These are phyloP conservation scores for Grapholita molesta DNA, from an alignment of 1,140 invertebrate genomes.

Conservation along the genomic window DNA sequence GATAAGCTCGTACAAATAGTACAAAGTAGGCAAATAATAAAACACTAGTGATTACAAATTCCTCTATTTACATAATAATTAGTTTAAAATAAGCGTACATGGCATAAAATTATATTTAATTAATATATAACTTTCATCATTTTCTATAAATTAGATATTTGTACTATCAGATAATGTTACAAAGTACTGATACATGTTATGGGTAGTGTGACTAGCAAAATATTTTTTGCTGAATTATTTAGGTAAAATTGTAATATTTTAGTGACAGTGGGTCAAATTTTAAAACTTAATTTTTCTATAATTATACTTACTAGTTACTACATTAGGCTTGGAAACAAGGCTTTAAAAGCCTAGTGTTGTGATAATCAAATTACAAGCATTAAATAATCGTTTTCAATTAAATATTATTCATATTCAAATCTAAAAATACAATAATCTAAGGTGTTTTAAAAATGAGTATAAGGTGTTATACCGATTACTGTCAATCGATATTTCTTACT, in stretches of 20 bases:
- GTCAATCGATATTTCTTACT: slow-evolving; percentile 53
- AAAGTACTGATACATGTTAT: slow-evolving; percentile 71
- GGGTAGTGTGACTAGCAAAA: slow-evolving; percentile 74
- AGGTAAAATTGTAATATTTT: slow-evolving; percentile 58
- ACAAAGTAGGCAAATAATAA: slow-evolving; percentile 32
- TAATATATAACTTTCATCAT: slow-evolving; percentile 70
- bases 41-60: slow-evolving; percentile 68
- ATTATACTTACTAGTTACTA: slow-evolving; percentile 57
- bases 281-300: slow-evolving; percentile 45
- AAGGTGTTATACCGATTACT: slow-evolving; percentile 51
- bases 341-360: slow-evolving; percentile 43
- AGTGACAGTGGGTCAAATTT: slow-evolving; percentile 70
- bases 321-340: slow-evolving; percentile 57
- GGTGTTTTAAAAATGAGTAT: slow-evolving; percentile 64
- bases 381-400: slow-evolving; percentile 27
- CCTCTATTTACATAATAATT: slow-evolving; percentile 76
- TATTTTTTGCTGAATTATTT: slow-evolving; percentile 70
- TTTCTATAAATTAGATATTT: slow-evolving; percentile 76
- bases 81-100: slow-evolving; percentile 78
- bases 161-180: slow-evolving; percentile 77
- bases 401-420: slow-evolving; percentile 29
- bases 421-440: slow-evolving; percentile 45
- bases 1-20: too few species aligned
- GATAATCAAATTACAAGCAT: slow-evolving; percentile 43
- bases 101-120: slow-evolving; percentile 72